phyloP scores from a whole-genome alignment of 2,113 vertebrate species.

The Climacteris rufus region DNA sequence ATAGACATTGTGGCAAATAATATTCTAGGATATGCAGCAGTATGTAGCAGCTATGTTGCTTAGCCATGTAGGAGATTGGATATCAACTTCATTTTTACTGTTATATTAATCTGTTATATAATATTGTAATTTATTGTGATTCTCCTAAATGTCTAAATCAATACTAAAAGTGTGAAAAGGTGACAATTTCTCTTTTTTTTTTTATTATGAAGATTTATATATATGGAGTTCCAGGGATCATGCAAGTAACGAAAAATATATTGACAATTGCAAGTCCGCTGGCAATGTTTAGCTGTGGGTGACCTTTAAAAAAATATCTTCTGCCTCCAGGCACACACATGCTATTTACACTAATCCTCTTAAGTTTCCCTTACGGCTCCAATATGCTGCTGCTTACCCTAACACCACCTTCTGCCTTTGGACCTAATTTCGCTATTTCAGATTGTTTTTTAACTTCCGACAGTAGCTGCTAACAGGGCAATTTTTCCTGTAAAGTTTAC shows the following conservation, averaged over 20 bases:
- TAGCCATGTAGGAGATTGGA: not conserved
- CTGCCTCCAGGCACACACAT: not conserved
- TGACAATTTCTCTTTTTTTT: not conserved
- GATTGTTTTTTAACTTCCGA: not conserved
- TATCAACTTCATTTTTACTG: not conserved
- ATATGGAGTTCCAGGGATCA: not conserved
- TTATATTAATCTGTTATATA: not conserved
- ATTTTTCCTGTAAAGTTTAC: not conserved
- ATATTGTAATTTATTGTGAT: not conserved
- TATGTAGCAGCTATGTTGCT: not conserved
- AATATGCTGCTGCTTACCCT: not conserved
- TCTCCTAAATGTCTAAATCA: not conserved
- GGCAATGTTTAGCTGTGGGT: not conserved
- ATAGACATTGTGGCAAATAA: not conserved
- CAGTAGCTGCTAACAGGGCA: not conserved
- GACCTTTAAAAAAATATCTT: constrained; percentile 42
- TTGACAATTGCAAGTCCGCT: not conserved
- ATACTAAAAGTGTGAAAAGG: not conserved
- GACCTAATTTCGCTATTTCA: not conserved
- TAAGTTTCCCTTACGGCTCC: not conserved
- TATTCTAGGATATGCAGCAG: not conserved
- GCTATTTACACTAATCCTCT: constrained; percentile 33
- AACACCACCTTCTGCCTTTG: not conserved
- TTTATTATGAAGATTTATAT: not conserved
- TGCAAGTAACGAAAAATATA: not conserved